Evolutionary conservation across 2,797 vertebrate genomes (phyloP), one percentile per base, ranked within the genome.

Genomic region (Schizopygopsis pylzovi): DNA sequence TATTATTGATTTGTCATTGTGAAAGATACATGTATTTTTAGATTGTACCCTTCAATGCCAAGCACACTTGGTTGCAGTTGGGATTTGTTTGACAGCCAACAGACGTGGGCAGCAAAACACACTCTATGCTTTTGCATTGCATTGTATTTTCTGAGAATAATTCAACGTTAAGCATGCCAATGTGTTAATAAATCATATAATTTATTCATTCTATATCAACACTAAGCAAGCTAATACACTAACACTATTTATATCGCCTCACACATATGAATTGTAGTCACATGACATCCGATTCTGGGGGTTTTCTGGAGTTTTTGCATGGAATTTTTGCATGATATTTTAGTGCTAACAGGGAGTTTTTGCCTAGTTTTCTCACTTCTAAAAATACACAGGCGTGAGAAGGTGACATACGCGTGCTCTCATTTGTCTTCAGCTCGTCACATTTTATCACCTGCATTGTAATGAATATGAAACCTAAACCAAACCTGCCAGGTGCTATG

Each of bases 11-110:
- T 88, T 85, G 89, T 91, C 84, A 89, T 91, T 88, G 90, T 91
- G 88, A 88, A 90, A 91, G 76, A 90, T 33, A 71, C 39, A 81
- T 83, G 89, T 91, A 89, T 92, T 91, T 91, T 91, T 89, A 90
- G 89, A 87, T 75, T 75, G 79, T 81, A 87, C 87, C 76, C 77
- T 85, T 86, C 81, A 67, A 85, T 54, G 79, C 85, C 71, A 84
- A 81, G 54, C 85, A 89, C 89, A 85, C 86, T 87, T 87, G 87
- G 85, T 81, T 86, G 65, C 79, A 68, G 65, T 76, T 84, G 85
- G 85, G 82, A 88, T 87, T 86, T 63, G 79, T 81, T 88, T 86
- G 85, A 82, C 39, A 45, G 84, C 72, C 81, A 85, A 83, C 79
- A 79, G 81, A 86, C 81, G 72, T 82, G 83, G 83, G 78, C 88